Percentiles rank a stretch among this genome's conserved stretches.
Evolutionary conservation across 2,797 vertebrate genomes (phyloP).

Genomic region (Liparis tanakae): DNA sequence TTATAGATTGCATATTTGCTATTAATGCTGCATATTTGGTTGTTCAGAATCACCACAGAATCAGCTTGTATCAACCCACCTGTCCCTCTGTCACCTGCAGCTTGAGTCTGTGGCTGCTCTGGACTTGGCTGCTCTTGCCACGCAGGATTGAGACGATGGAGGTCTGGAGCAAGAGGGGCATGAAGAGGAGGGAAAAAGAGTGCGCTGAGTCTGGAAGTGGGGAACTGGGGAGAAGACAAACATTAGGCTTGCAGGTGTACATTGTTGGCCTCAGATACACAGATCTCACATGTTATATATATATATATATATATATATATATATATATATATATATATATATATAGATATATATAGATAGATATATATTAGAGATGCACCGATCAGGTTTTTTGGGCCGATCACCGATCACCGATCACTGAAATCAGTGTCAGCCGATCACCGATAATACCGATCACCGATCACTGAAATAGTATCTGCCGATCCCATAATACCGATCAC

Average conservation of each 20-base stretch:
- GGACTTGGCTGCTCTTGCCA: background rate
- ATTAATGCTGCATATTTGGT: background rate
- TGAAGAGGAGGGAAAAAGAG: slow-evolving; percentile 33
- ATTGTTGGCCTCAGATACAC: background rate
- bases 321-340: background rate
- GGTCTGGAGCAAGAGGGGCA: slow-evolving; percentile 3
- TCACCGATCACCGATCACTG: too few relatives aligned
- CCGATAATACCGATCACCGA: too few relatives aligned
- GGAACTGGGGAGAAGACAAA: slow-evolving; percentile 38
- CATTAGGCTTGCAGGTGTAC: background rate
- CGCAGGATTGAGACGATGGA: background rate
- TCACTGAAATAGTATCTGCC: too few relatives aligned
- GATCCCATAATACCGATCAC: too few relatives aligned
- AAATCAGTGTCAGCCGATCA: too few relatives aligned
- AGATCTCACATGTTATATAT: background rate
- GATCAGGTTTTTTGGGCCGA: too few relatives aligned
- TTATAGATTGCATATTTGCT: background rate
- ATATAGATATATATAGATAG: background rate
- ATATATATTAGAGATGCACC: too few relatives aligned
- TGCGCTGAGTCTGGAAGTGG: background rate
- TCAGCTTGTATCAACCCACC: background rate
- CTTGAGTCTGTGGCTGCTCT: slow-evolving; percentile 20
- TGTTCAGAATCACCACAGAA: background rate
- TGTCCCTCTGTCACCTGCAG: slow-evolving; percentile 33
- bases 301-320: background rate